A percentile compares a stretch with the other conserved stretches of the same genome.
phyloP scores from a whole-genome alignment of 2,113 vertebrate species.

The Ciconia boyciana region DNA sequence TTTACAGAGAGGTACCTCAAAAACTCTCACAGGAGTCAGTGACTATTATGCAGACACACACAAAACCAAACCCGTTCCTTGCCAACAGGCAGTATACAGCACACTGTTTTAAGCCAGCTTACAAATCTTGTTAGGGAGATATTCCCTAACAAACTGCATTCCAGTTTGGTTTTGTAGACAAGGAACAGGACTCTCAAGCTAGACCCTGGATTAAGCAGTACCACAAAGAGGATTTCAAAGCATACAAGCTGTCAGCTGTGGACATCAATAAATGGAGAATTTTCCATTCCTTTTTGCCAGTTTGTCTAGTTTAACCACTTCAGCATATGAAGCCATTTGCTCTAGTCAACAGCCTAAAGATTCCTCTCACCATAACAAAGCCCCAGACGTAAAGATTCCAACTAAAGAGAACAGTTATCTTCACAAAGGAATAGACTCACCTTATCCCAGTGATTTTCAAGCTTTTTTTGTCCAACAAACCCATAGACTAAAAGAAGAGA shows the following conservation, averaged over 20 bases:
- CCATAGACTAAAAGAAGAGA: constrained; percentile 85
- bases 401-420: not conserved
- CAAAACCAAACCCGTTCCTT: not conserved
- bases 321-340: not conserved
- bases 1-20: not conserved
- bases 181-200: not conserved
- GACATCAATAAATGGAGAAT: not conserved
- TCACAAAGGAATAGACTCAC: constrained; percentile 70
- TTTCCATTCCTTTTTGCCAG: not conserved
- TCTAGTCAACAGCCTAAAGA: not conserved
- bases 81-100: not conserved
- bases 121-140: not conserved
- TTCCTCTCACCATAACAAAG: not conserved
- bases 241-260: not conserved
- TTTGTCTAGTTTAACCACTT: not conserved
- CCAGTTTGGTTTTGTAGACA: not conserved
- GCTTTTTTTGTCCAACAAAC: constrained; percentile 97
- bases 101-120: not conserved
- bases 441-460: constrained; percentile 96
- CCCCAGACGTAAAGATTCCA: not conserved
- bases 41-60: not conserved
- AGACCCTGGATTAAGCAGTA: not conserved
- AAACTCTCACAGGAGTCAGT: not conserved
- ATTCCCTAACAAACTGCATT: not conserved
- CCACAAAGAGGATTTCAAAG: not conserved